phyloP scores from a whole-genome alignment of 2,797 vertebrate genomes.

The Pseudomugil tenellus region DNA sequence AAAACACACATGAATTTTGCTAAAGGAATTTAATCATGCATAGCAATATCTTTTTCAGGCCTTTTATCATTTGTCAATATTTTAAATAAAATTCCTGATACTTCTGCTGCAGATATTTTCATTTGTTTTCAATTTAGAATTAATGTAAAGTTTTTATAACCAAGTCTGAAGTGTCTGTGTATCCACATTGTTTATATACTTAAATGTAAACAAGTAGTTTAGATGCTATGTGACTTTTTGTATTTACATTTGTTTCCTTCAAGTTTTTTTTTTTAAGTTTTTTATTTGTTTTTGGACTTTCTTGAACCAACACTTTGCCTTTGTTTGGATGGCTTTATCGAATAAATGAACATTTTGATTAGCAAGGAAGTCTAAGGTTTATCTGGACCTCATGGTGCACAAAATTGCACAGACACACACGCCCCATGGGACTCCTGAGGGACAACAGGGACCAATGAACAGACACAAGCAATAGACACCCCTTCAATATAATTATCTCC shows the following conservation, averaged over 20 bases:
- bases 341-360: conserved; percentile 39
- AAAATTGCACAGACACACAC: conserved; percentile 18
- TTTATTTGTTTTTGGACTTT: background rate
- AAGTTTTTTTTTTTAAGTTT: background rate
- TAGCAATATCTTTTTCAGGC: conserved; percentile 59
- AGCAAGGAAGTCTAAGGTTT: conserved; percentile 42
- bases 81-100: conserved; percentile 42
- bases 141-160: conserved; percentile 68
- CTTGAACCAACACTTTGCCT: conserved; percentile 1
- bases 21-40: background rate
- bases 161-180: conserved; percentile 44
- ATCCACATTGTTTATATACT: background rate
- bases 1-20: background rate
- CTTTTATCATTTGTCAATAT: conserved; percentile 42
- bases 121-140: conserved; percentile 60
- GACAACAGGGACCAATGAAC: conserved; percentile 69
- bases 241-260: background rate
- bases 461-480: conserved; percentile 66
- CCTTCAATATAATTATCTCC: conserved; percentile 81
- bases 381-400: conserved; percentile 22
- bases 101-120: conserved; percentile 62
- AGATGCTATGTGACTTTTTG: conserved; percentile 27
- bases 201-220: conserved; percentile 53
- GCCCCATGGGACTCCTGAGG: conserved; percentile 52
- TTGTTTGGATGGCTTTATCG: conserved; percentile 49